Evolutionary conservation across 2,797 vertebrate genomes (phyloP).

Genomic region (Alosa sapidissima): DNA sequence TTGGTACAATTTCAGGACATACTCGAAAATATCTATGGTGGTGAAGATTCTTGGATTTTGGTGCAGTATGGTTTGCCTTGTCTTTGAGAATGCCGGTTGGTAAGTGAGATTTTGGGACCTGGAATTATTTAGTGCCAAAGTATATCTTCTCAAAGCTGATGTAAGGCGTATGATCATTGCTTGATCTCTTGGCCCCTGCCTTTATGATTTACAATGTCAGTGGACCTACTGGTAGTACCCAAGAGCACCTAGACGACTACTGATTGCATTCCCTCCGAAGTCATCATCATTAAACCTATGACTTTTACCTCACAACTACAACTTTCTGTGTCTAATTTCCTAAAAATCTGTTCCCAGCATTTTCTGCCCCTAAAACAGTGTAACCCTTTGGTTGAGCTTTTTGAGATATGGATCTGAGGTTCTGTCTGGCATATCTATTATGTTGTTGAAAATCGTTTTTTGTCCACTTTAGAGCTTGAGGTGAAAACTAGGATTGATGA

Average conservation of each 20-base stretch:
- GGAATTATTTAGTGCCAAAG: too few relatives aligned
- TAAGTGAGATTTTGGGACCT: not conserved
- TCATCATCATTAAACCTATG: not conserved
- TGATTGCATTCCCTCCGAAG: not conserved
- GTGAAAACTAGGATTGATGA: conserved; percentile 89
- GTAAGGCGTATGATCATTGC: too few relatives aligned
- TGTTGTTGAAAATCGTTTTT: not conserved
- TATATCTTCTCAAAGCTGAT: too few relatives aligned
- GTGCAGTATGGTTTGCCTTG: conserved; percentile 30
- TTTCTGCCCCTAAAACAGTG: not conserved
- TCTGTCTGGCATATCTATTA: not conserved
- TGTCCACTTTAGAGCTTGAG: conserved; percentile 72
- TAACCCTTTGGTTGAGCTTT: not conserved
- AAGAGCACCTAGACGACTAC: too few relatives aligned
- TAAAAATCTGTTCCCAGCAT: not conserved
- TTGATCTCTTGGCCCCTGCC: not conserved
- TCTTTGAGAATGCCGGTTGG: conserved; percentile 21
- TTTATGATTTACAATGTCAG: not conserved
- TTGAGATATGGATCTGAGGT: too few relatives aligned
- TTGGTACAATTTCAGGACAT: not conserved
- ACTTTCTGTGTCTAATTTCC: too few relatives aligned
- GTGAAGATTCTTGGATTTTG: not conserved
- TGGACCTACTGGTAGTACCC: too few relatives aligned
- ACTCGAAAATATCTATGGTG: not conserved
- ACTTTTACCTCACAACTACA: not conserved